phyloP scores from a whole-genome alignment of 2,888 invertebrate genomes.

The Chrysolina oricalcia region DNA sequence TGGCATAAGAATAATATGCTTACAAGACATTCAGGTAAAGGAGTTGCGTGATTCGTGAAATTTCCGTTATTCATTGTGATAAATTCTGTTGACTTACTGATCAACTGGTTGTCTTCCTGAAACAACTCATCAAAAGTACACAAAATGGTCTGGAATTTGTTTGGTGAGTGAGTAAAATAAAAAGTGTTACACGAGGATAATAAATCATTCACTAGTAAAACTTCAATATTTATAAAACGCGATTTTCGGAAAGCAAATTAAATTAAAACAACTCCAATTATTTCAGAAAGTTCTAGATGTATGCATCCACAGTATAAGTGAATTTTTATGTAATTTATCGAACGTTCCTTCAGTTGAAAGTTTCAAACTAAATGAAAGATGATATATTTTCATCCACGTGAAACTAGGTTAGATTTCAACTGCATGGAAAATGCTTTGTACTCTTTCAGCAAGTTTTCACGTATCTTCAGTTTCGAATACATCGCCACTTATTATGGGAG shows the following conservation, averaged over 20 bases:
- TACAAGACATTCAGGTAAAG: slow-evolving; percentile 5
- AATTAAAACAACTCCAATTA: slow-evolving; percentile 35
- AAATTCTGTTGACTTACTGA: neutral
- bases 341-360: slow-evolving; percentile 33
- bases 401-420: slow-evolving; percentile 20
- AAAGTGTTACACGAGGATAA: neutral
- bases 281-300: slow-evolving; percentile 32
- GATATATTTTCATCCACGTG: slow-evolving; percentile 30
- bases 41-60: slow-evolving; percentile 19
- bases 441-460: slow-evolving; percentile 1
- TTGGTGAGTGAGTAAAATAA: neutral
- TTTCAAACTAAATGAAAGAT: slow-evolving; percentile 41
- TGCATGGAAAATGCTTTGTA: neutral
- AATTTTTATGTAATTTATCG: slow-evolving; percentile 36
- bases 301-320: slow-evolving; percentile 35
- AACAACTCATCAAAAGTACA: neutral
- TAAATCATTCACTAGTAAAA: neutral
- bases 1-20: slow-evolving; percentile 20
- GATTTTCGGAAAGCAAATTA: slow-evolving; percentile 33
- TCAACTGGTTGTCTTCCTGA: neutral
- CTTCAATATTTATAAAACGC: slow-evolving; percentile 11
- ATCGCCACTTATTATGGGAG: neutral
- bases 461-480: neutral
- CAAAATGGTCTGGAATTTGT: too few relatives aligned
- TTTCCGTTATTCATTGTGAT: slow-evolving; percentile 17